phyloP scores from a whole-genome alignment of 2,888 invertebrate genomes.

The Troides aeacus region DNA sequence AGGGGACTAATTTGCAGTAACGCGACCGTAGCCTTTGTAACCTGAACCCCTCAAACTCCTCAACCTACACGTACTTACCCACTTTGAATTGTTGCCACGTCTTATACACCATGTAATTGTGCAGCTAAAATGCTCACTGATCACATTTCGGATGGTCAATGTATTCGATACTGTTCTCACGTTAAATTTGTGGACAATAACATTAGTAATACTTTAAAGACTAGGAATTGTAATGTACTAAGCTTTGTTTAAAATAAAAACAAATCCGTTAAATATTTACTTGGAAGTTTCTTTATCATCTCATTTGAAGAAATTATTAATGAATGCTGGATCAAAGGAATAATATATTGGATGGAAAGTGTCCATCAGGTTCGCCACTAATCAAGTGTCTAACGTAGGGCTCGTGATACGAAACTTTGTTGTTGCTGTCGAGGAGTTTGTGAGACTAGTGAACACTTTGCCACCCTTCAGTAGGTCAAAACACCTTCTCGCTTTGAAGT shows the following conservation, averaged over 20 bases:
- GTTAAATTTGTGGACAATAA: no score
- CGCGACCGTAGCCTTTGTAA: conserved; percentile 39
- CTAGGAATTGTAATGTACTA: no score
- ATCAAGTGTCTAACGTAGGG: not conserved
- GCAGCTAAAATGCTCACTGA: conserved; percentile 7
- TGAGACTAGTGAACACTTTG: not conserved
- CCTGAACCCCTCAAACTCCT: conserved; percentile 31
- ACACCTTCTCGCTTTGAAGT: conserved; percentile 8
- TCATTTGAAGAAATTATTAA: not conserved
- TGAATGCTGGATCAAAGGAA: not conserved
- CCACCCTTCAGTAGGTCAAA: not conserved
- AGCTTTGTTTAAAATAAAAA: no score
- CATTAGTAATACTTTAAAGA: no score
- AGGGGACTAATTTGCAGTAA: conserved; percentile 54
- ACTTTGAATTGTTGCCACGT: conserved; percentile 14
- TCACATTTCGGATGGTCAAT: not conserved
- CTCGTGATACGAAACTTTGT: not conserved
- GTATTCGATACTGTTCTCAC: not conserved
- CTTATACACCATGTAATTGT: conserved; percentile 1
- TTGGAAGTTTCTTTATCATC: not conserved
- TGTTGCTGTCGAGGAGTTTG: conserved; percentile 1
- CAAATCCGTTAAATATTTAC: no score
- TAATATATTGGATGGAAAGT: not conserved
- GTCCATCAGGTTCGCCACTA: not conserved
- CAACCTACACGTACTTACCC: conserved; percentile 25